Base-by-base conservation (phyloP, 2,888 invertebrate species). In the Napeogenes inachia region DNA sequence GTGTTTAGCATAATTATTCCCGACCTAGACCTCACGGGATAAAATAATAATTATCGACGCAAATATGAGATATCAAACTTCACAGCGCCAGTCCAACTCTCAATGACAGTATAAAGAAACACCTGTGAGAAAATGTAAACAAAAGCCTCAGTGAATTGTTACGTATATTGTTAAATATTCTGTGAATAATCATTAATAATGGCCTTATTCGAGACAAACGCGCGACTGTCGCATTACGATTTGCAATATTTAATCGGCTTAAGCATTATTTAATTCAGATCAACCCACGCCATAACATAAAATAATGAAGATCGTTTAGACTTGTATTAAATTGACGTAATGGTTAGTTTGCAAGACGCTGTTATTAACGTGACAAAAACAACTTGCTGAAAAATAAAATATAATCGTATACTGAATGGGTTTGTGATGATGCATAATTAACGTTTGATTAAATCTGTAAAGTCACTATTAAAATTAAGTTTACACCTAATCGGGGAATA, bases 21-120 rank as follows among this genome's bases (percentile, higher is more conserved):
- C 87, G 89, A 89, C 89, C 89, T 77, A 87, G 86, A 89, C 89
- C 89, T 79, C 89, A 89, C 88, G 89, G 74, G 68, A 76, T 75
- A 87, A 84, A 86, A 86, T 86, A 75, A 78, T 75, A 82, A 82
- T 82, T 85, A 78, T 21, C 83, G 87, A 86, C 85, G 86, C 76
- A 78, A 80, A 84, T 84, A 85, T 84, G 81, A 84, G 78, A 80
- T 79, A 78, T 78, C 79, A 84, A 80, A 86, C 10, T 85, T 89
- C 89, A 82, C 88, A 88, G 80, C 78, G 81, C 81, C 82, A 58
- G 85, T 84, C 88, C 86, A 86, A 84, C 80, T 82, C 77, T 84
- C 87, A 86, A 84, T 88, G 88, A 86, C 88, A 81, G 76, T 67
- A 68, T 72, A 80, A 74, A 79, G 81, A 85, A 85, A 87, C 86